phyloP scores from a whole-genome alignment of 2,888 invertebrate species.

The Epistrophe eligans region DNA sequence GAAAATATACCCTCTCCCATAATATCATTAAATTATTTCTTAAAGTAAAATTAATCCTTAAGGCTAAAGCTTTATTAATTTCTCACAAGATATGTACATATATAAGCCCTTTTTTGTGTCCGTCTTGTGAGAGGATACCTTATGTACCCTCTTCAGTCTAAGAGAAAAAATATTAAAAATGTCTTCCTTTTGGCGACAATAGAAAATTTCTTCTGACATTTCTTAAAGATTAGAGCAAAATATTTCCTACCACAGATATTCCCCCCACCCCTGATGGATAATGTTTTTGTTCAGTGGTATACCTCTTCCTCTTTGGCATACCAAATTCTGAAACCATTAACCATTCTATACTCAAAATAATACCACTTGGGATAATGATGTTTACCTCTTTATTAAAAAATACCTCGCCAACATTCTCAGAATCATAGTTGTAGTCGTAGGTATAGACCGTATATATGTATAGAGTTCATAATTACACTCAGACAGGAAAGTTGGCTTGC shows the following conservation, averaged over 20 bases:
- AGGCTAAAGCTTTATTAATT: too few relatives aligned
- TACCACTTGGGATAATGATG: neutral
- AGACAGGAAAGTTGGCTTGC: conserved; percentile 33
- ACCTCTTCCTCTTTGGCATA: too few relatives aligned
- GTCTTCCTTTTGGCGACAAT: neutral
- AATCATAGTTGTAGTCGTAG: neutral
- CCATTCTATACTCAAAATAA: neutral
- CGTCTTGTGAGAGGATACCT: neutral
- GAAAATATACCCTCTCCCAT: too few relatives aligned
- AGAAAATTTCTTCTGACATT: neutral
- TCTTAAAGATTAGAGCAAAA: neutral
- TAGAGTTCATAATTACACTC: conserved; percentile 48
- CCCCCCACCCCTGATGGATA: neutral
- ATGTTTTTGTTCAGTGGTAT: too few relatives aligned
- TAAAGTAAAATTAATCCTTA: too few relatives aligned
- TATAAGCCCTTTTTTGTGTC: neutral
- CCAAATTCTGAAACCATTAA: neutral
- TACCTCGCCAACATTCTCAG: neutral
- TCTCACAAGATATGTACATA: neutral
- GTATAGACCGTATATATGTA: too few relatives aligned
- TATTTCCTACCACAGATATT: neutral
- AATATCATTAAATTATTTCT: too few relatives aligned
- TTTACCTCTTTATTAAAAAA: conserved; percentile 6
- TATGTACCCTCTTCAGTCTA: too few relatives aligned
- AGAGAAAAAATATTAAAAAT: neutral